Base-by-base conservation (phyloP, 2,797 vertebrate species). In the Ctenochaetus hawaiiensis region DNA sequence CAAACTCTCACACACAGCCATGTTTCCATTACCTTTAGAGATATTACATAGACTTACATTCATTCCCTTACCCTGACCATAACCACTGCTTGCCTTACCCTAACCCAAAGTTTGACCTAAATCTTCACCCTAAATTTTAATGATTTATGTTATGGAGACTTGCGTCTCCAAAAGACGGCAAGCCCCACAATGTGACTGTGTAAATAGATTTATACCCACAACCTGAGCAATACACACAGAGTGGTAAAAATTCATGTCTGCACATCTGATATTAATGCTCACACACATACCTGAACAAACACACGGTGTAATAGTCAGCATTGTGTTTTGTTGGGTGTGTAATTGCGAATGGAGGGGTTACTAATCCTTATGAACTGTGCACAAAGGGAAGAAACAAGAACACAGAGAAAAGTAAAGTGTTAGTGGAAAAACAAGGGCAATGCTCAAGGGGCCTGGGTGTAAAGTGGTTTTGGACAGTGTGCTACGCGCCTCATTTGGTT, bases 401-500 rank as follows among this genome's bases (percentile, higher is more conserved):
- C 67, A 78, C 2, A 87, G 88, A 78, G 66, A 74, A 70, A 89
- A 89, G 86, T 62, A 81, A 90, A 91, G 86, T 88, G 83, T 91
- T 79, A 43, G 83, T 89, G 87, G 88, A 80, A 87, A 92, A 90
- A 85, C 75, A 85, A 66, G 78, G 79, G 66, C 81, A 71, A 80
- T 85, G 58, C 91, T 87, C 83, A 74, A 75, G 89, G 77, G 88
- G 82, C 78, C 75, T 4, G 67, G 74, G 87, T 87, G 91, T 89
- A 87, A 92, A 92, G 86, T 86, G 87, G 67, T 84, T 91, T 90
- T 91, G 86, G 89, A 92, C 76, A 69, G 65, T 79, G 75, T 81
- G 81, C 87, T 78, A 83, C 82, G 85, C 51, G 54, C 66, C 79
- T 85, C 89, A 90, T 93, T 93, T 93, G 93, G 91, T 92, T 92